phyloP scores from a whole-genome alignment of 2,797 vertebrate species.

The Chiloscyllium punctatum region DNA sequence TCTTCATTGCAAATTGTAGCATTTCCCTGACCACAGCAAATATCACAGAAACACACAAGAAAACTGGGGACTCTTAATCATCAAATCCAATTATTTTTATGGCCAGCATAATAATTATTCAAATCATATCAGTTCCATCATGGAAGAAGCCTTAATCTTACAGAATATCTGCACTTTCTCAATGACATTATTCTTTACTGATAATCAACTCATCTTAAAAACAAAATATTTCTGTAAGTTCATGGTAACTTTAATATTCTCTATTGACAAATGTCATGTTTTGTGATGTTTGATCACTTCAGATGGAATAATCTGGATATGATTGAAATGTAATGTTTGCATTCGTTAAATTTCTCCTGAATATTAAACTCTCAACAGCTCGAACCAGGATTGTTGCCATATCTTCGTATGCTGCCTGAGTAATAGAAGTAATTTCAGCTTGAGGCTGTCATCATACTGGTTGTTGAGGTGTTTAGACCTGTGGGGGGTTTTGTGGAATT shows the following conservation, averaged over 20 bases:
- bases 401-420: background rate
- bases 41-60: background rate
- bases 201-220: background rate
- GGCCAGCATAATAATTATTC: background rate
- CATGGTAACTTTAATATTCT: background rate
- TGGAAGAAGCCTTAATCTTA: background rate
- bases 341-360: background rate
- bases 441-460: background rate
- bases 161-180: background rate
- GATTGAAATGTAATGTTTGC: background rate
- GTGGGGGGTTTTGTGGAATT: background rate
- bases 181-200: background rate
- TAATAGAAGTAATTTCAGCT: background rate
- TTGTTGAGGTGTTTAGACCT: background rate
- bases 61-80: background rate
- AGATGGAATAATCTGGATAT: background rate
- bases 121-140: background rate
- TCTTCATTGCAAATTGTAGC: background rate
- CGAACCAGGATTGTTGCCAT: background rate
- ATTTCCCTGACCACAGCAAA: background rate
- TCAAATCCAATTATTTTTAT: slow-evolving; percentile 1
- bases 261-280: background rate
- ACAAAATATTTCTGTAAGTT: background rate
- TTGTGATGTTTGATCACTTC: background rate
- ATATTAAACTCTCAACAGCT: background rate